Conservation (phyloP, 1,140 invertebrate genomes). For the Magallana gigas region DNA sequence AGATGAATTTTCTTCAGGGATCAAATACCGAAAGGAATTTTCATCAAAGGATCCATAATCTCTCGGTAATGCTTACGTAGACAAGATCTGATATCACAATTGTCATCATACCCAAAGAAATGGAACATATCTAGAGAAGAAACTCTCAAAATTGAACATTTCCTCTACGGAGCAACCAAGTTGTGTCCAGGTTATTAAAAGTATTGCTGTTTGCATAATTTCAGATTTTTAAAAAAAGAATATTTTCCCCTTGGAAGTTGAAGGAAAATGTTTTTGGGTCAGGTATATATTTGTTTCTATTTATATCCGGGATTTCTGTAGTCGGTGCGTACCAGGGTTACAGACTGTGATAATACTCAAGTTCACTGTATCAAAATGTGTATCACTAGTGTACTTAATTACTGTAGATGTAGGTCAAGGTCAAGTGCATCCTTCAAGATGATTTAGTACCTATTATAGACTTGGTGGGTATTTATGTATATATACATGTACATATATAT, state of each 20-base stretch:
- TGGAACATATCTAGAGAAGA: too few species aligned
- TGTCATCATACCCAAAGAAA: too few species aligned
- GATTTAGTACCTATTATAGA: too few species aligned
- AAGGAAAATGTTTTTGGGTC: background rate
- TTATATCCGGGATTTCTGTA: background rate
- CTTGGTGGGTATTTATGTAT: too few species aligned
- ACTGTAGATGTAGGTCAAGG: background rate
- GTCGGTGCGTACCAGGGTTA: slow-evolving; percentile 1
- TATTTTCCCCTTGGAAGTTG: too few species aligned
- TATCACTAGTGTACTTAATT: slow-evolving; percentile 17
- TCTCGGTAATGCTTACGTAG: background rate
- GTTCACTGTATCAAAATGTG: slow-evolving; percentile 2
- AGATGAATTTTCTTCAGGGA: too few species aligned
- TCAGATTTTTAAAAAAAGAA: too few species aligned
- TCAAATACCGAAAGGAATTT: background rate
- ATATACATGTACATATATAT: too few species aligned
- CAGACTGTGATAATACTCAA: slow-evolving; percentile 33
- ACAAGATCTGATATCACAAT: background rate
- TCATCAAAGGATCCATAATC: background rate
- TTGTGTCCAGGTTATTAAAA: background rate
- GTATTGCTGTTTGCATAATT: background rate
- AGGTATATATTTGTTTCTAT: background rate
- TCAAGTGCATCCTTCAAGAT: background rate
- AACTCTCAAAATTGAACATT: background rate
- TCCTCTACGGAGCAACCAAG: background rate